Conservation (phyloP, 2,113 vertebrate genomes). For the Camarhynchus parvulus region DNA sequence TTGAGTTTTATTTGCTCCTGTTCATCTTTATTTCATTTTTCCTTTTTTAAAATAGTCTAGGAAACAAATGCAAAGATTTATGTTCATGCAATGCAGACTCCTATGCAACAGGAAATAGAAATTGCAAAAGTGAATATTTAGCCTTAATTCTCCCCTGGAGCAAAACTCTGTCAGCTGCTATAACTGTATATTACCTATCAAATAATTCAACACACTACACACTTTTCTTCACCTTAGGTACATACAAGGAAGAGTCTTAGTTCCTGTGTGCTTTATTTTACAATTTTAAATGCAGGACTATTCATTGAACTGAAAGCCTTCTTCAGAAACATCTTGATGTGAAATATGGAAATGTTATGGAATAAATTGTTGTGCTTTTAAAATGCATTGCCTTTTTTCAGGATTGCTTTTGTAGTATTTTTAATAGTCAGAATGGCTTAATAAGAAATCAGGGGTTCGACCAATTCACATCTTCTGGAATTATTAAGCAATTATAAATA, state of each 20-base stretch:
- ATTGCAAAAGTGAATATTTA: not conserved
- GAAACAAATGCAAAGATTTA: not conserved
- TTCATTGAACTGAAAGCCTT: not conserved
- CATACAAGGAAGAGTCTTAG: not conserved
- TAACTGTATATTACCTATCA: not conserved
- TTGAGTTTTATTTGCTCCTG: not conserved
- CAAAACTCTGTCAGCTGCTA: not conserved
- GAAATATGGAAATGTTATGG: not conserved
- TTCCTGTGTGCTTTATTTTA: not conserved
- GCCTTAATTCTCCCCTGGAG: not conserved
- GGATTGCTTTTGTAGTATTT: not conserved
- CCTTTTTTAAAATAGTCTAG: not conserved
- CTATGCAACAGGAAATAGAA: not conserved
- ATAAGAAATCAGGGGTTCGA: not conserved
- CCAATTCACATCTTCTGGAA: conserved; percentile 1
- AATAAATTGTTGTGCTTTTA: not conserved
- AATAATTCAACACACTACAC: not conserved
- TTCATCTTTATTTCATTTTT: not conserved
- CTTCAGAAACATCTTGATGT: not conserved
- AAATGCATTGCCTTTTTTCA: not conserved
- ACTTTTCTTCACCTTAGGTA: not conserved
- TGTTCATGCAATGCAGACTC: not conserved
- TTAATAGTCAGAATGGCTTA: not conserved
- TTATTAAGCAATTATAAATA: conserved; percentile 57
- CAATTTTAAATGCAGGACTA: not conserved